Conservation (phyloP, 1,140 invertebrate genomes). For the Magallana angulata region DNA sequence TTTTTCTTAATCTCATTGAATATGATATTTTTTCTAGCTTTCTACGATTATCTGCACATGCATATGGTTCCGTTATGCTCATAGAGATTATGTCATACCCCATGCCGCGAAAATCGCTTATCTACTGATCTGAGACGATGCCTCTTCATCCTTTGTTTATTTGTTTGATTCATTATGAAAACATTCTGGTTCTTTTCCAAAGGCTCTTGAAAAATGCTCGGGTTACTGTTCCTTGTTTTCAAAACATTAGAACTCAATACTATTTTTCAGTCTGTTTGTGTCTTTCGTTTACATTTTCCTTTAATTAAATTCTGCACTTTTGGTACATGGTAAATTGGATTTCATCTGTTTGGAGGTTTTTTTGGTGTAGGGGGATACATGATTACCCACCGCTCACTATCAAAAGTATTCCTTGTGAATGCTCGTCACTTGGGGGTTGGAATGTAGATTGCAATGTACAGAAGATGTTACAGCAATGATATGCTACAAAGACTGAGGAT, state of each 20-base stretch:
- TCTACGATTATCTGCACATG: not conserved
- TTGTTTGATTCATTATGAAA: slow-evolving; percentile 36
- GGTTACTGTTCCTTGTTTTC: not conserved
- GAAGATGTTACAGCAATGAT: not conserved
- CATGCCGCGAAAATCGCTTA: slow-evolving; percentile 15
- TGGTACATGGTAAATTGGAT: not conserved
- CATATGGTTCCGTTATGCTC: not conserved
- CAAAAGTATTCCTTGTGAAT: not conserved
- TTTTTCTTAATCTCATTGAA: not conserved
- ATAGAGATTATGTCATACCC: not conserved
- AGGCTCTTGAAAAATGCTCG: not conserved
- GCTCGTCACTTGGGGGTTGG: not conserved
- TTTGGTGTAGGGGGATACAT: not conserved
- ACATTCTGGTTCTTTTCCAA: not conserved
- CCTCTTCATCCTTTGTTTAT: slow-evolving; percentile 12
- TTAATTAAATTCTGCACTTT: slow-evolving; percentile 26
- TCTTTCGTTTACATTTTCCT: slow-evolving; percentile 15
- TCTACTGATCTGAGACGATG: not conserved
- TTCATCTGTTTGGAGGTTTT: not conserved
- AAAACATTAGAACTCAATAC: not conserved
- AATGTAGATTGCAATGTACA: not conserved
- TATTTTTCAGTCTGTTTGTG: not conserved
- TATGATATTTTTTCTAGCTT: not conserved
- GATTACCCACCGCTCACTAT: not conserved
- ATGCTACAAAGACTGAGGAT: not conserved